Percentiles rank a stretch among this genome's conserved stretches.
Conservation (phyloP, 2,113 vertebrate species). For the Mormyrus lacerda region DNA sequence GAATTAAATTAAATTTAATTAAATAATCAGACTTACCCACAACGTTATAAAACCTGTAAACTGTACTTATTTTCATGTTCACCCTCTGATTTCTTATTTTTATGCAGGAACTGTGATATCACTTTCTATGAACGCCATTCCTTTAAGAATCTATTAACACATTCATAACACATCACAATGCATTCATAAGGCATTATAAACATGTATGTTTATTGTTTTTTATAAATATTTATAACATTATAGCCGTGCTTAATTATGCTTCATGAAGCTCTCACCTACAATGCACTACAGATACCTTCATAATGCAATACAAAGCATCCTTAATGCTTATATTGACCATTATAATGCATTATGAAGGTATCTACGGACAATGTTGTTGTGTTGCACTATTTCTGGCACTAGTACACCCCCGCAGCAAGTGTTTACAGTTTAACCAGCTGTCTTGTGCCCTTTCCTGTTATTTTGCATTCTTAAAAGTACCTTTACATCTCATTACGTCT, state of each 20-base stretch:
- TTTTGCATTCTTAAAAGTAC: not conserved
- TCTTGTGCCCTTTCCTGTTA: not conserved
- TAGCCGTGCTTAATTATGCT: not conserved
- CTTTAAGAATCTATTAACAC: not conserved
- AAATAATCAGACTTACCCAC: too few species aligned
- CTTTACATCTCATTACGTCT: not conserved
- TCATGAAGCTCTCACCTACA: not conserved
- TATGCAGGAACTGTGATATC: not conserved
- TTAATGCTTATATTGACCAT: not conserved
- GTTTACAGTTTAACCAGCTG: not conserved
- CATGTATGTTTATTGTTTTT: not conserved
- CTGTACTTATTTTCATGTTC: not conserved
- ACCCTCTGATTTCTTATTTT: not conserved
- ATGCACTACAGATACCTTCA: not conserved
- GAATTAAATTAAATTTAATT: too few species aligned
- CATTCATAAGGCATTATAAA: not conserved
- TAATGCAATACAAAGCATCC: not conserved
- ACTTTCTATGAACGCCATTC: not conserved
- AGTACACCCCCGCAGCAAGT: not conserved
- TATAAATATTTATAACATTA: too few species aligned
- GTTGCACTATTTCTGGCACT: not conserved
- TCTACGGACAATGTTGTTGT: not conserved
- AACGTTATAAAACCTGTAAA: not conserved
- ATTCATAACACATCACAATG: not conserved
- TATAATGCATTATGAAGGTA: not conserved